Evolutionary conservation across 2,888 invertebrate species (phyloP).

Genomic region (Desoria tigrina): DNA sequence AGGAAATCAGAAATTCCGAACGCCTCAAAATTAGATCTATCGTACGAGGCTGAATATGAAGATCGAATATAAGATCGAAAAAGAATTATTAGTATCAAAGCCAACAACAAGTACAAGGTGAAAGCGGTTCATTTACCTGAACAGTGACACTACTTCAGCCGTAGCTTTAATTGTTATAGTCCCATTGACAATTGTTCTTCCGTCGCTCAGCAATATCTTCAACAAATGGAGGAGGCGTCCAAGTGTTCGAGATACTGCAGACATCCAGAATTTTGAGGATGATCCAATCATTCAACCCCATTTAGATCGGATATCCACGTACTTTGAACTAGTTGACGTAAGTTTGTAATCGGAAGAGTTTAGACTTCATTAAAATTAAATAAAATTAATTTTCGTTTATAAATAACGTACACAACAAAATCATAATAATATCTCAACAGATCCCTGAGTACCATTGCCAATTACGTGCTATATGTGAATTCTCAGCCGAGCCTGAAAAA

Average conservation of each 20-base stretch:
- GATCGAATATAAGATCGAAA: conserved; percentile 19
- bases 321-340: conserved; percentile 52
- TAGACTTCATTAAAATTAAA: too few relatives aligned
- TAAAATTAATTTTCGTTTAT: too few relatives aligned
- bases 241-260: conserved; percentile 28
- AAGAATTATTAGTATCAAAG: background rate
- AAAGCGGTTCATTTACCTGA: conserved; percentile 34
- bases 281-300: conserved; percentile 36
- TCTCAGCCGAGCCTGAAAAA: conserved; percentile 52
- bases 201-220: conserved; percentile 50
- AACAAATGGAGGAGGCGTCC: conserved; percentile 39
- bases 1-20: background rate
- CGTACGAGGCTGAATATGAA: conserved; percentile 32
- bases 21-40: conserved; percentile 18
- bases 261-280: conserved; percentile 30
- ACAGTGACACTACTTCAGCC: conserved; percentile 37
- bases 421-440: conserved; percentile 40
- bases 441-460: conserved; percentile 53
- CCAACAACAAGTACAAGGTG: conserved; percentile 10
- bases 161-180: conserved; percentile 49
- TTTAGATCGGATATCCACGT: conserved; percentile 46
- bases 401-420: too few relatives aligned
- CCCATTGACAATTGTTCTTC: conserved; percentile 48
- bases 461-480: conserved; percentile 53
- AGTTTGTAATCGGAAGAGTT: conserved; percentile 2